Evolutionary conservation across 2,888 invertebrate species (phyloP).

Genomic region (Cinara cedri): DNA sequence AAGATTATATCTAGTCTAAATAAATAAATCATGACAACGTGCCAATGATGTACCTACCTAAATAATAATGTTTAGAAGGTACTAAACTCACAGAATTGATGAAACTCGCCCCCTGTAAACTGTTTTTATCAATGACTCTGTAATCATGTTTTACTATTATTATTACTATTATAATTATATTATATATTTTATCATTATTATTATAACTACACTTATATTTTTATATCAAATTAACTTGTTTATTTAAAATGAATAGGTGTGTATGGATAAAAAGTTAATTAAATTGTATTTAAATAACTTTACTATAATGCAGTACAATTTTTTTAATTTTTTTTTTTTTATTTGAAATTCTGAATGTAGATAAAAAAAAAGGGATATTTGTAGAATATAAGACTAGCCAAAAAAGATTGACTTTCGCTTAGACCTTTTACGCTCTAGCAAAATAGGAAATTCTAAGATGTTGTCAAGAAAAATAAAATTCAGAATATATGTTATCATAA

Average conservation of each 20-base stretch:
- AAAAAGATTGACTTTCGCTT: no score
- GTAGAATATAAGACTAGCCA: no score
- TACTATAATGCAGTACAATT: no score
- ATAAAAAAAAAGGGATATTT: no score
- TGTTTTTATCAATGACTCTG: conserved; percentile 3
- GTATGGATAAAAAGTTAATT: not conserved
- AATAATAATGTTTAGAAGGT: conserved; percentile 17
- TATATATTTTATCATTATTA: not conserved
- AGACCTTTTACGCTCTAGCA: no score
- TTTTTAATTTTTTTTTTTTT: no score
- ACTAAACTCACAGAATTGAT: no score
- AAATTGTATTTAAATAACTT: not conserved
- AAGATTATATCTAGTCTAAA: conserved; percentile 25
- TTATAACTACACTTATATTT: not conserved
- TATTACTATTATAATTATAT: conserved; percentile 13
- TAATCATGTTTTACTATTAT: not conserved
- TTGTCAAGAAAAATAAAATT: no score
- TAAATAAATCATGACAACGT: conserved; percentile 12
- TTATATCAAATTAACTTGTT: not conserved
- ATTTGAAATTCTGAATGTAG: no score
- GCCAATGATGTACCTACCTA: no score
- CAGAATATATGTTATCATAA: no score
- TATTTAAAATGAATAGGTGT: not conserved
- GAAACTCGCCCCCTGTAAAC: not conserved
- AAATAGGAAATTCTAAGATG: no score